Base-by-base conservation (phyloP, 2,888 invertebrate genomes). In the Hirtodrosophila trivittata region DNA sequence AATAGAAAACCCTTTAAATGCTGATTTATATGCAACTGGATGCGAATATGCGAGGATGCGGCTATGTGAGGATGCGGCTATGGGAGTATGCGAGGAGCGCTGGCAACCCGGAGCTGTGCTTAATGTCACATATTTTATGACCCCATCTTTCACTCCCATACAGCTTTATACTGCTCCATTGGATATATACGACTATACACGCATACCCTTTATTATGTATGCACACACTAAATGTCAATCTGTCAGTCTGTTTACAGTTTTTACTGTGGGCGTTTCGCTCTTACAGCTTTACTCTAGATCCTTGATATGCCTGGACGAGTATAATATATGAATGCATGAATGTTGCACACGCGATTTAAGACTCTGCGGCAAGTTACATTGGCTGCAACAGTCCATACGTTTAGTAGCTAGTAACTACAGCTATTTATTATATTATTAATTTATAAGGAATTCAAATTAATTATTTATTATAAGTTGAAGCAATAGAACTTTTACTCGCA, bases 21-120 rank as follows among this genome's bases (percentile, higher is more conserved):
- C 62, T 72, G 70, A 86, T 84, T 86, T 84, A 82, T 80, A 46
- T 32, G 32, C 56, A 62, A 37, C 8, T 4, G 51, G 38, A 32
- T 28, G 43, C 43, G 25, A 9, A 18, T n/a, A n/a, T n/a, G n/a
- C n/a, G n/a, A n/a, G n/a, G n/a, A n/a, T n/a, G n/a, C n/a, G n/a
- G n/a, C 6, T 39, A 50, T 12, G 13, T n/a, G n/a, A n/a, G n/a
- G n/a, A n/a, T n/a, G n/a, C n/a, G n/a, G n/a, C n/a, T n/a, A n/a
- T n/a, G n/a, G n/a, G n/a, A n/a, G n/a, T n/a, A n/a, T n/a, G n/a
- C n/a, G n/a, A n/a, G n/a, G n/a, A n/a, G n/a, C n/a, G n/a, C n/a
- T n/a, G n/a, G n/a, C n/a, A n/a, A n/a, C n/a, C n/a, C n/a, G n/a
- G 6, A 14, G 51, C 33, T 26, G 18, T 12, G 46, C 28, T 62